Evolutionary conservation across 2,113 vertebrate genomes (phyloP), one percentile per base, ranked within the genome.

Genomic region (Pleuronectes platessa): DNA sequence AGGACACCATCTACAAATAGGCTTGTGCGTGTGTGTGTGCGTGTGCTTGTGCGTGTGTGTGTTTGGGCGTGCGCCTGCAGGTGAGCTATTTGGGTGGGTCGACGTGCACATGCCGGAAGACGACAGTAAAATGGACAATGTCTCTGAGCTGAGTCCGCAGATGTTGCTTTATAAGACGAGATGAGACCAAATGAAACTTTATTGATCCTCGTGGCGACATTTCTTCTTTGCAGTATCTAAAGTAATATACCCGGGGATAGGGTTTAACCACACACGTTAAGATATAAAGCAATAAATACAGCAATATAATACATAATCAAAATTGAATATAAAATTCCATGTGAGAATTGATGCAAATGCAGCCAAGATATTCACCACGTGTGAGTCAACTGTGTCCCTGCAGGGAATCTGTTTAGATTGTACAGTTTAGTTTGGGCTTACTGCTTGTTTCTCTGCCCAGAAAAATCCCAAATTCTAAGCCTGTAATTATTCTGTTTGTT

Each of bases 201-300:
- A 70, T 87, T 53, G 79, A 78, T 85, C 71, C 72, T 67, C 27
- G n/a, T 31, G 47, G 55, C 54, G 74, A 63, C 60, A 64, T 18
- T 37, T n/a, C 31, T 23, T 66, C 55, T 73, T 68, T 68, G 53
- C 47, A 24, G 17, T 26, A 60, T 63, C 53, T 49, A 60, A 69
- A 53, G 40, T 79, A 74, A 54, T 55, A 54, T 40, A 37, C 17
- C n/a, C 6, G 40, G 42, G 51, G 51, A 21, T 3, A n/a, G 51
- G 51, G 26, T 55, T 69, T 40, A 37, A 54, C 60, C 20, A 17
- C 9, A 59, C 3, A 17, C 31, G 31, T 31, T 11, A 35, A 53
- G 20, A 56, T 42, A 45, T 75, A 42, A 72, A 58, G 24, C 10
- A 68, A 71, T 68, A 65, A 68, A 67, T 78, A 20, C 59, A 74